phyloP scores from a whole-genome alignment of 2,113 vertebrate species.

The Indicator maculatus region DNA sequence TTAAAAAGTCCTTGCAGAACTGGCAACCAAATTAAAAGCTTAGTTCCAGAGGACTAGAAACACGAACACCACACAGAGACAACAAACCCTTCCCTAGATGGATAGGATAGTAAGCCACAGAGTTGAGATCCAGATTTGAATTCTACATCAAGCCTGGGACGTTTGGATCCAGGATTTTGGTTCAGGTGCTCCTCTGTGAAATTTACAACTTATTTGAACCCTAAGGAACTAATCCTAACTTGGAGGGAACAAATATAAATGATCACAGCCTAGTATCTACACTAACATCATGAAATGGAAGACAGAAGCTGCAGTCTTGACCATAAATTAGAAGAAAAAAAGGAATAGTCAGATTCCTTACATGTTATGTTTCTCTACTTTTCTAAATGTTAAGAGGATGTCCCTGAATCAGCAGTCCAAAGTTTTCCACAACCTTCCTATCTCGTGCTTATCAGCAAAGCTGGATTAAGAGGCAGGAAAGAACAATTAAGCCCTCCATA shows the following conservation, averaged over 20 bases:
- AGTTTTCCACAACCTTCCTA: slow-evolving; percentile 7
- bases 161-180: slow-evolving; percentile 65
- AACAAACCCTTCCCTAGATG: slow-evolving; percentile 17
- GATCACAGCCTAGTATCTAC: slow-evolving; percentile 42
- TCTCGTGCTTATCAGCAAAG: slow-evolving; percentile 35
- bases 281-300: slow-evolving; percentile 58
- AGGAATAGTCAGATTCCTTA: slow-evolving; percentile 45
- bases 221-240: slow-evolving; percentile 50
- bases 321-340: slow-evolving; percentile 27
- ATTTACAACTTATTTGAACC: slow-evolving; percentile 49
- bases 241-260: slow-evolving; percentile 26
- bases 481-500: slow-evolving; percentile 40
- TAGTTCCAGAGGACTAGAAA: slow-evolving; percentile 68
- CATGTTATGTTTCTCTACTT: neutral
- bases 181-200: slow-evolving; percentile 66
- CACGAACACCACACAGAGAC: slow-evolving; percentile 46
- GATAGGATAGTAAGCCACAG: slow-evolving; percentile 64
- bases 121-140: slow-evolving; percentile 59
- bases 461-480: slow-evolving; percentile 41
- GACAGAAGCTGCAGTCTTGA: slow-evolving; percentile 68
- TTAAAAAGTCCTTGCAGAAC: slow-evolving; percentile 62
- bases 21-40: slow-evolving; percentile 54
- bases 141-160: slow-evolving; percentile 42
- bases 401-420: slow-evolving; percentile 35
- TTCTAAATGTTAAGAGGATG: slow-evolving; percentile 16